Evolutionary conservation across 2,113 vertebrate species (phyloP).

Genomic region (Podilymbus podiceps): DNA sequence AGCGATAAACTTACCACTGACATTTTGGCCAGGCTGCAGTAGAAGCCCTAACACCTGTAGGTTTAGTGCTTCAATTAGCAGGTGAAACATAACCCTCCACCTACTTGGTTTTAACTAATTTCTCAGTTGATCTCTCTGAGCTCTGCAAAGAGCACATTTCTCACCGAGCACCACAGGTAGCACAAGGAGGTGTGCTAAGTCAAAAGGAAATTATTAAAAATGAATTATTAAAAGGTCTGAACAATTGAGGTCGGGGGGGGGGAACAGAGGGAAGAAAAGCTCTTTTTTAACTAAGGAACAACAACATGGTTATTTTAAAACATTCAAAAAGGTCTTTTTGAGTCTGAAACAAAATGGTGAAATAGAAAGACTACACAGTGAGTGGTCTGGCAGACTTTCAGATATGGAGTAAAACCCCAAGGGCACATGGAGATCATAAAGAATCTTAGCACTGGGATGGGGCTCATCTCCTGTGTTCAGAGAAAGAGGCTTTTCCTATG

Average conservation of each 20-base stretch:
- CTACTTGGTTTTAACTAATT: constrained; percentile 4
- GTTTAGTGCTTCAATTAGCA: background rate
- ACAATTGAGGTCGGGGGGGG: background rate
- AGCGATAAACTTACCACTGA: background rate
- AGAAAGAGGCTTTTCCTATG: background rate
- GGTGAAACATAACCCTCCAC: constrained; percentile 5
- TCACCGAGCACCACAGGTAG: constrained; percentile 35
- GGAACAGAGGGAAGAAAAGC: background rate
- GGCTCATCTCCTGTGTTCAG: background rate
- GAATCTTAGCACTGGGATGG: background rate
- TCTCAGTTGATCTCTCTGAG: constrained; percentile 40
- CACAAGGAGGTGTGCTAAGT: constrained; percentile 11
- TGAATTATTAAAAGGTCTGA: constrained; percentile 51
- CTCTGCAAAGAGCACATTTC: constrained; percentile 25
- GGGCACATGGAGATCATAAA: background rate
- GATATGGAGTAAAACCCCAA: background rate
- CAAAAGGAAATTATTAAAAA: background rate
- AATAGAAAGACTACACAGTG: background rate
- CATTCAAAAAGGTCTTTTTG: background rate
- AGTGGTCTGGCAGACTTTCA: background rate
- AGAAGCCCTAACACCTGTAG: background rate
- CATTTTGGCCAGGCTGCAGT: background rate
- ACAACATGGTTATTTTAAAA: constrained; percentile 32
- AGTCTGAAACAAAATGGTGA: constrained; percentile 10
- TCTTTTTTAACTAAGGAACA: background rate